A percentile compares a stretch with the other conserved stretches of the same genome.
These are phyloP conservation scores for Oceanodroma tethys DNA, from an alignment of 2,113 vertebrate species.

Conservation along the genomic window DNA sequence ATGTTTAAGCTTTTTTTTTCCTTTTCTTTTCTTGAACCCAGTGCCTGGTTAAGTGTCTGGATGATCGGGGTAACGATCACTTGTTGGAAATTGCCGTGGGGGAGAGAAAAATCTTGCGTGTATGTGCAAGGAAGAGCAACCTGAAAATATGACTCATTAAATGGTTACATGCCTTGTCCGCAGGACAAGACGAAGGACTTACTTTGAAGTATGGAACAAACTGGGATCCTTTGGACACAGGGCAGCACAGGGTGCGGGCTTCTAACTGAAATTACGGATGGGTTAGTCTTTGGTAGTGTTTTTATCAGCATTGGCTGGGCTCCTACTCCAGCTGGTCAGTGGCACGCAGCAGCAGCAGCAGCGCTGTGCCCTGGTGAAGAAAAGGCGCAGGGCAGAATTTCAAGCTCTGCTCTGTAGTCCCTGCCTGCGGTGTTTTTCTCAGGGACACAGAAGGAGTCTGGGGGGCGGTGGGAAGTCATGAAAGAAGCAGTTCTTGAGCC, in stretches of 20 bases:
- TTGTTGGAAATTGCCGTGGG: background rate
- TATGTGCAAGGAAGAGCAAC: background rate
- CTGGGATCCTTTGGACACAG: rapidly evolving
- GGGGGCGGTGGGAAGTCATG: rapidly evolving
- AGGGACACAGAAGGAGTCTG: background rate
- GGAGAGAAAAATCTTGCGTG: background rate
- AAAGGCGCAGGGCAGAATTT: background rate
- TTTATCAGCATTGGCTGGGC: background rate
- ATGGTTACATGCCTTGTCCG: rapidly evolving
- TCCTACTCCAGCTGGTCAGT: background rate
- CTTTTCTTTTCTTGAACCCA: background rate
- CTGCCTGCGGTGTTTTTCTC: background rate
- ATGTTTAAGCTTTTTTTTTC: background rate
- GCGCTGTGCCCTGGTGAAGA: background rate
- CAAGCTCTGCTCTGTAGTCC: background rate
- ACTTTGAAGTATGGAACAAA: background rate
- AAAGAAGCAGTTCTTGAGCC: background rate
- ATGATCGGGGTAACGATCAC: rapidly evolving
- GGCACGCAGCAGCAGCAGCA: rapidly evolving
- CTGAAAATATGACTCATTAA: background rate
- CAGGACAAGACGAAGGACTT: background rate
- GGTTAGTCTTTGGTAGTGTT: rapidly evolving
- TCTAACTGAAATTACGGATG: background rate
- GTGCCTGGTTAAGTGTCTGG: background rate
- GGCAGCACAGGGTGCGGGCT: background rate